A percentile compares a stretch with the other conserved stretches of the same genome.
phyloP scores from a whole-genome alignment of 1,140 invertebrate genomes.

The Heliconius nattereri region DNA sequence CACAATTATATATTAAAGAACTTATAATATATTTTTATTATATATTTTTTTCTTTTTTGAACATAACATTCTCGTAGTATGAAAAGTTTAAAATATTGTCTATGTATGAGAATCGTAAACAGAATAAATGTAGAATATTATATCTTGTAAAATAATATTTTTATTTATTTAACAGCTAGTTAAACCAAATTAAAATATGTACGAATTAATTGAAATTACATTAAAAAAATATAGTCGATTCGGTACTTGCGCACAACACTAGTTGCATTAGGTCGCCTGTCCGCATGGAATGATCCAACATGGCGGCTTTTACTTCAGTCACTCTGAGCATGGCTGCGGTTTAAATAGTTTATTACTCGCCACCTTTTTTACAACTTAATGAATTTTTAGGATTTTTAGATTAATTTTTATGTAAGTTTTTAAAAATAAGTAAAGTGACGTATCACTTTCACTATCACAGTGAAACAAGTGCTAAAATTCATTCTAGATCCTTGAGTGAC shows the following conservation, averaged over 20 bases:
- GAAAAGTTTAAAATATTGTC: no score
- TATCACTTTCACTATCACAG: conserved; percentile 37
- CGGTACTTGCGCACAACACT: conserved; percentile 71
- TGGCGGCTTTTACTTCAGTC: conserved; percentile 75
- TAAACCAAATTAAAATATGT: no score
- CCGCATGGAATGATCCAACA: conserved; percentile 76
- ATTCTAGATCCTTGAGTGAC: conserved; percentile 76
- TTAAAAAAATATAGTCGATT: conserved; percentile 40
- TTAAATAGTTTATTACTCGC: conserved; percentile 57
- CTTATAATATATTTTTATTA: no score
- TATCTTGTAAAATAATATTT: no score
- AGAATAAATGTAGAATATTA: no score
- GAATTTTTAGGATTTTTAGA: conserved; percentile 61
- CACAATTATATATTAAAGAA: no score
- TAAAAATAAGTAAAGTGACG: conserved; percentile 62
- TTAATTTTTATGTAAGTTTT: conserved; percentile 60
- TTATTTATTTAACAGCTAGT: no score
- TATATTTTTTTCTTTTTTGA: no score
- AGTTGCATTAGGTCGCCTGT: conserved; percentile 55
- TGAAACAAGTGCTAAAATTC: conserved; percentile 63
- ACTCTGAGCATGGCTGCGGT: conserved; percentile 63
- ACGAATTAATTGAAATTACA: neutral
- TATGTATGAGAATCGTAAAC: no score
- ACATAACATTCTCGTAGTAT: no score
- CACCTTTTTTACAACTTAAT: conserved; percentile 51